Base-by-base conservation (phyloP, 2,113 vertebrate genomes). In the Gasterosteus aculeatus region DNA sequence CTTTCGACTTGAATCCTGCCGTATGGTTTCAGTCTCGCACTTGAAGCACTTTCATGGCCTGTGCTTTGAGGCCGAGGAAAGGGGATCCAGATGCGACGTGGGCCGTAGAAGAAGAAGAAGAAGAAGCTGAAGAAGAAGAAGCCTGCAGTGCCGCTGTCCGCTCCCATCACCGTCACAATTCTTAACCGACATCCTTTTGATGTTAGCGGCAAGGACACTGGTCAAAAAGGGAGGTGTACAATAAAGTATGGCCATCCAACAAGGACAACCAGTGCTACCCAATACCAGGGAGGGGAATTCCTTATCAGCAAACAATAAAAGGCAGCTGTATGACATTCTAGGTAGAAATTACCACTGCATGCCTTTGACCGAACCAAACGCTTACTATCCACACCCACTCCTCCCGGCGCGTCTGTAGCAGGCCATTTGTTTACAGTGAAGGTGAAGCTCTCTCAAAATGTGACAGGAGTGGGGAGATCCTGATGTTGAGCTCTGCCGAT, bases 81-180 rank as follows among this genome's bases (percentile, higher is more conserved):
- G 69, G 82, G 64, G 64, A 78, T 89, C 85, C 91, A 89, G 88
- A 92, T 89, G 85, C 83, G 90, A 78, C 87, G 87, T n/a, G 60
- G 83, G 73, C 78, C 76, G 53, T 16, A 35, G 69, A 84, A 78
- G 65, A 74, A 64, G 72, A 60, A 66, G 76, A 76, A 65, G 72
- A 60, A 66, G 76, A n/a, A n/a, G n/a, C n/a, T n/a, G n/a, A 77
- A 41, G 69, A 84, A 78, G 65, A 76, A 65, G 72, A 60, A 66
- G 76, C 79, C 86, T 2, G 22, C 71, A 51, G 76, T 79, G 22
- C 47, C 38, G 41, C 85, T 91, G 90, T 91, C 91, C 87, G 69
- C 78, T 76, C 63, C 69, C 61, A 80, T 93, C 88, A 82, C 22
- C 78, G 71, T 84, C 79, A 77, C 80, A 26, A 74, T 46, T 84